Conservation (phyloP, 2,797 vertebrate species). For the Anguilla megastoma region DNA sequence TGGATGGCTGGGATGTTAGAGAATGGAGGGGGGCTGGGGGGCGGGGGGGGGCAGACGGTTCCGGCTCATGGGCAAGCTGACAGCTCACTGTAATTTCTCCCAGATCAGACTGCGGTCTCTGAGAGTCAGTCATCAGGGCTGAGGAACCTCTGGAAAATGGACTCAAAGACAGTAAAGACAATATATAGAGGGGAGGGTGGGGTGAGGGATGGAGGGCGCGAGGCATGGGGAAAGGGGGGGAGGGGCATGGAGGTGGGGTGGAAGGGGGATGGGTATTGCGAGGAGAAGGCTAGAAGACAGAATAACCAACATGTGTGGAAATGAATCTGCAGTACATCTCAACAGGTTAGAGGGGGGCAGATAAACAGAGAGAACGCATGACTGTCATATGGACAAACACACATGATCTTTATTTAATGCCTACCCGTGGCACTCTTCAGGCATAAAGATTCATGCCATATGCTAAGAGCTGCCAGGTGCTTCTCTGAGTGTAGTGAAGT, state of each 20-base stretch:
- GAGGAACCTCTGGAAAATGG: not conserved
- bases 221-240: not conserved
- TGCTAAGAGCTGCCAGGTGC: constrained; percentile 47
- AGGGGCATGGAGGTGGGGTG: not conserved
- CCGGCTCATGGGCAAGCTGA: not conserved
- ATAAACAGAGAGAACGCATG: not conserved
- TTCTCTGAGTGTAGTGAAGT: constrained; percentile 58
- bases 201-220: not conserved
- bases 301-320: constrained; percentile 4
- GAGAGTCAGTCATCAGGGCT: not conserved
- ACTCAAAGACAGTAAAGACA: not conserved
- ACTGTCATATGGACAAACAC: not conserved
- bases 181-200: not conserved
- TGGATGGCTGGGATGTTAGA: not conserved
- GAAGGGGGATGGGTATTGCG: not conserved
- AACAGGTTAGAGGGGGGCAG: not conserved
- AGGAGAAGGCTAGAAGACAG: not conserved
- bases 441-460: constrained; percentile 44
- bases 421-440: not conserved
- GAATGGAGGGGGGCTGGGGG: not conserved
- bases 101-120: constrained; percentile 32
- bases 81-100: constrained; percentile 29
- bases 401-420: constrained; percentile 18
- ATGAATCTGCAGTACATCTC: constrained; percentile 19
- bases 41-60: not conserved